phyloP scores from a whole-genome alignment of 1,140 invertebrate genomes.

The Hyposmocoma kahamanoa region DNA sequence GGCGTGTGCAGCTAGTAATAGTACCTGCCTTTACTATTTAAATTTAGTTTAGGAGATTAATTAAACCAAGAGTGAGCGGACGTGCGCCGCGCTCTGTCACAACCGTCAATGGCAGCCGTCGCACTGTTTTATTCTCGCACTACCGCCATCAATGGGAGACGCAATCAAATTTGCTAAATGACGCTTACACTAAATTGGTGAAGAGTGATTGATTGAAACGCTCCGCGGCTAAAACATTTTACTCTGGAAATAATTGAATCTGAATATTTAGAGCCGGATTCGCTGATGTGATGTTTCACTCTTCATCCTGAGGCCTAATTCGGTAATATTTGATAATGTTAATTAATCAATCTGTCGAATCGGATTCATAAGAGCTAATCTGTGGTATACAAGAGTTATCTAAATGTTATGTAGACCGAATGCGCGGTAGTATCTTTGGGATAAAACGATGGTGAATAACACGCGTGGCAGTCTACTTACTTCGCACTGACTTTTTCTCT shows the following conservation, averaged over 20 bases:
- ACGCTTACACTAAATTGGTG: slow-evolving; percentile 66
- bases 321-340: background rate
- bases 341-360: background rate
- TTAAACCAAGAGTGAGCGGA: slow-evolving; percentile 37
- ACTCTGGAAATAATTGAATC: slow-evolving; percentile 56
- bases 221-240: slow-evolving; percentile 53
- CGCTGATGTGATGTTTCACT: background rate
- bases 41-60: slow-evolving; percentile 64
- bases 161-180: slow-evolving; percentile 69
- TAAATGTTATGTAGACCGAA: too few species aligned
- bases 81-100: slow-evolving; percentile 40
- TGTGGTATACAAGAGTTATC: slow-evolving; percentile 10
- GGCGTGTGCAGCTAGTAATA: slow-evolving; percentile 31
- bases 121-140: slow-evolving; percentile 58
- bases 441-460: too few species aligned
- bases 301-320: background rate
- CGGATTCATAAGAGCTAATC: slow-evolving; percentile 8
- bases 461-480: too few species aligned
- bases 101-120: slow-evolving; percentile 53
- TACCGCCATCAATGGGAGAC: slow-evolving; percentile 45
- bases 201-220: slow-evolving; percentile 68
- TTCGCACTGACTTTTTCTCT: background rate
- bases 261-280: slow-evolving; percentile 47
- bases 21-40: slow-evolving; percentile 38
- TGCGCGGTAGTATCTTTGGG: too few species aligned